Percentiles rank a stretch among this genome's conserved stretches.
Evolutionary conservation across 2,797 vertebrate species (phyloP).

Genomic region (Cuculus canorus): DNA sequence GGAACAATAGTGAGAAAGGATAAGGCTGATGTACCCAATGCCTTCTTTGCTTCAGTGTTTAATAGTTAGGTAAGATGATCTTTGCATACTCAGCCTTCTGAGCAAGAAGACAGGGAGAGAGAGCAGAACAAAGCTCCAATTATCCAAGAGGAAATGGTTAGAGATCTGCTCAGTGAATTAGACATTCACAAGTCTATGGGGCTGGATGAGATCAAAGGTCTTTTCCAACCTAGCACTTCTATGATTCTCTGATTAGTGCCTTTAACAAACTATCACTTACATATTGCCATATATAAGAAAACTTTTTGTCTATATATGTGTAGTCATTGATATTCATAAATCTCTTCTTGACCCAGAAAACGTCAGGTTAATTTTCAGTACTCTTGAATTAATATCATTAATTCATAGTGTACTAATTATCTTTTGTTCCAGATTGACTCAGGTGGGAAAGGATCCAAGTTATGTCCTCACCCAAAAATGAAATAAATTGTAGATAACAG

Average conservation of each 20-base stretch:
- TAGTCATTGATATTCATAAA: background rate
- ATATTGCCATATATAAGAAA: background rate
- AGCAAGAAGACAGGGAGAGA: no score
- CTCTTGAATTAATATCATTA: background rate
- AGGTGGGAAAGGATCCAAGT: background rate
- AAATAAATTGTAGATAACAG: background rate
- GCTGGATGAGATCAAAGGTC: no score
- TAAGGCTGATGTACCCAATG: no score
- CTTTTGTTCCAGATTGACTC: background rate
- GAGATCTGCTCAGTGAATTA: no score
- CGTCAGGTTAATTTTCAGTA: background rate
- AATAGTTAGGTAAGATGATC: no score
- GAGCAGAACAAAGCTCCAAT: no score
- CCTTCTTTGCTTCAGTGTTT: no score
- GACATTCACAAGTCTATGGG: no score
- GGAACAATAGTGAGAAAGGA: no score
- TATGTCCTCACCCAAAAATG: background rate
- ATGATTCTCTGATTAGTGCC: background rate
- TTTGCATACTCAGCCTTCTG: no score
- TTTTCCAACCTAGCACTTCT: no score
- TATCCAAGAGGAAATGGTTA: no score
- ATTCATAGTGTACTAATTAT: background rate
- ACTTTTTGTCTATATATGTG: background rate
- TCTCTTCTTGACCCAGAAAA: background rate
- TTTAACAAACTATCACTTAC: background rate